Conservation (phyloP, 2,888 invertebrate species). For the Tetanocera ferruginea region DNA sequence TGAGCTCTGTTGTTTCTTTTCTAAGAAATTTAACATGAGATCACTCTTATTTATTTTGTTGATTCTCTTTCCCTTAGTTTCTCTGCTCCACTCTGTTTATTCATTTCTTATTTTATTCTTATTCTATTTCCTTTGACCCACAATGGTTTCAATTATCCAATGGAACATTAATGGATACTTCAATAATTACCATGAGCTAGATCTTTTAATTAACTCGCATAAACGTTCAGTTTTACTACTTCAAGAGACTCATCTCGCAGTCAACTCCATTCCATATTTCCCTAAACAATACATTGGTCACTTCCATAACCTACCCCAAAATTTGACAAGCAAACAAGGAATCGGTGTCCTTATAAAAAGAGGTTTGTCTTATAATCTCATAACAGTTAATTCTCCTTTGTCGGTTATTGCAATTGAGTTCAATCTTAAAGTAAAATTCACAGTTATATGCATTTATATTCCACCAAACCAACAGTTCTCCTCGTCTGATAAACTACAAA, state of each 20-base stretch:
- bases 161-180: not conserved
- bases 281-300: not conserved
- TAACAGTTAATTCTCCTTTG: not conserved
- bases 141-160: not conserved
- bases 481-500: not conserved
- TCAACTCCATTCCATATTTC: not conserved
- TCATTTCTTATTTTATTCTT: no score
- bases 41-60: not conserved
- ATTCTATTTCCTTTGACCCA: not conserved
- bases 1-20: conserved; percentile 19
- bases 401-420: not conserved
- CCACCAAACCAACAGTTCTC: not conserved
- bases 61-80: not conserved
- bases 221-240: not conserved
- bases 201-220: not conserved
- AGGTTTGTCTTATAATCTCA: not conserved
- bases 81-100: not conserved
- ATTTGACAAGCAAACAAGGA: not conserved
- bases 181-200: not conserved
- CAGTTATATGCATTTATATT: not conserved
- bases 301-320: not conserved
- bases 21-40: not conserved
- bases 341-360: not conserved
- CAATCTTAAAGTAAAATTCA: not conserved
- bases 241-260: not conserved